phyloP scores from a whole-genome alignment of 2,797 vertebrate genomes.

The Coccyzus lansbergi region DNA sequence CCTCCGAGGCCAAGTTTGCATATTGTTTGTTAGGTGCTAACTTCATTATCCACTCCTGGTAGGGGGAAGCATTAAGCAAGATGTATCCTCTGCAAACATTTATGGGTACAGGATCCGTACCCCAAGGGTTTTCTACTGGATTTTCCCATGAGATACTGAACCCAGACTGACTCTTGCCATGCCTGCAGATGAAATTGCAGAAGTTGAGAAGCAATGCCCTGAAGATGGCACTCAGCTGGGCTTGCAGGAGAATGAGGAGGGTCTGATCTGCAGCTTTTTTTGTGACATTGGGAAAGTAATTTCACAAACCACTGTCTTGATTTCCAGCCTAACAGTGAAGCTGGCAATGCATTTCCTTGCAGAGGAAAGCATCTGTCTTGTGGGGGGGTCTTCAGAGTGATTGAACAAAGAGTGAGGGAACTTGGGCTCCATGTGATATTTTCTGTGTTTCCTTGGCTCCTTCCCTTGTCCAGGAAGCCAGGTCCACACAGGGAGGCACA shows the following conservation, averaged over 20 bases:
- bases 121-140: background rate
- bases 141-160: background rate
- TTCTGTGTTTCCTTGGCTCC: background rate
- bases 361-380: background rate
- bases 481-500: background rate
- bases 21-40: background rate
- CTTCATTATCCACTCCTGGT: background rate
- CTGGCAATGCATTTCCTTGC: background rate
- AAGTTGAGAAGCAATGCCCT: background rate
- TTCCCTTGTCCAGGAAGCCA: background rate
- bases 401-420: background rate
- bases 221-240: background rate
- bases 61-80: background rate
- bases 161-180: background rate
- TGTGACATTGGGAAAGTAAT: background rate
- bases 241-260: background rate
- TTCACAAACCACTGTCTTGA: background rate
- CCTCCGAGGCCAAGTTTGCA: background rate
- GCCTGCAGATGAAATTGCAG: background rate
- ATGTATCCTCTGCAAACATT: background rate
- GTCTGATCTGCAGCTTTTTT: background rate
- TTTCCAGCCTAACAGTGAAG: background rate
- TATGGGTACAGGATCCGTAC: background rate
- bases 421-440: background rate
- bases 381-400: background rate